These are phyloP conservation scores for Naso thynnoides DNA, from an alignment of 2,797 vertebrate species.

Conservation along the genomic window DNA sequence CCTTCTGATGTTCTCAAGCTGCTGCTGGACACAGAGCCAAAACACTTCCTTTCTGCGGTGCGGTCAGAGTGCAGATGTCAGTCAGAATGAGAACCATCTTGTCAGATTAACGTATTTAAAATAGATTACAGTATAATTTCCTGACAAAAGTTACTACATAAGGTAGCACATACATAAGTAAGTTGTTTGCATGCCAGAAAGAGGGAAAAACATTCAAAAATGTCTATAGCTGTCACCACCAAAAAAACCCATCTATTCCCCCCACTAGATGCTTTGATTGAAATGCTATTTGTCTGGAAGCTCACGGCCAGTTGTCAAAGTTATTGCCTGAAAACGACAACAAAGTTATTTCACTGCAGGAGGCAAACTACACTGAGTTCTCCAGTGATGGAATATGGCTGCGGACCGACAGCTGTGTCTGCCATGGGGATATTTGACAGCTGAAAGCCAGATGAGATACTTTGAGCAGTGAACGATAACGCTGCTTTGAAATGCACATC, in stretches of 20 bases:
- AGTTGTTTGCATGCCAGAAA: not conserved
- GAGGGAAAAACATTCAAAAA: not conserved
- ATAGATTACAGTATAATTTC: not conserved
- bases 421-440: conserved; percentile 20
- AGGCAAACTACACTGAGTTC: conserved; percentile 16
- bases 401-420: conserved; percentile 30
- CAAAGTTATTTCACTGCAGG: conserved; percentile 40
- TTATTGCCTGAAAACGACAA: conserved; percentile 30
- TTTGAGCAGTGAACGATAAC: conserved; percentile 8
- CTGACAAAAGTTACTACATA: not conserved
- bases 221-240: not conserved
- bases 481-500: conserved; percentile 32
- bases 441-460: conserved; percentile 15
- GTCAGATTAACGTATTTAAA: not conserved
- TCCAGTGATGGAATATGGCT: conserved; percentile 17
- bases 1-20: too few species aligned
- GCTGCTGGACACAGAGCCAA: too few species aligned
- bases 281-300: conserved; percentile 21
- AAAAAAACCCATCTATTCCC: not conserved
- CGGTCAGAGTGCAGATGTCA: too few species aligned
- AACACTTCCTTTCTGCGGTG: too few species aligned
- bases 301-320: conserved; percentile 27
- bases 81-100: not conserved
- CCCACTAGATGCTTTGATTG: conserved; percentile 15
- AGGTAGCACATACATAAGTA: too few species aligned